Conservation (phyloP, 2,113 vertebrate genomes). For the Bos taurus region ARS-UCD2.0 NC_037328.1:151324001-151324500, state of each 20-base stretch:
- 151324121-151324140: rapidly evolving
- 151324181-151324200: rapidly evolving
- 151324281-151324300: rapidly evolving
- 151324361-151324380: neutral
- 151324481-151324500: neutral
- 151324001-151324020: rapidly evolving
- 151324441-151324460: neutral
- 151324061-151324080: neutral
- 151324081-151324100: rapidly evolving
- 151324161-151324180: neutral
- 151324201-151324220: neutral
- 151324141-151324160: rapidly evolving
- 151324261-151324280: rapidly evolving
- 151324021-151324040: neutral
- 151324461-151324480: neutral
- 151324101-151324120: rapidly evolving
- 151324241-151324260: neutral
- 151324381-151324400: rapidly evolving
- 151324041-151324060: neutral
- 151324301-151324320: neutral
- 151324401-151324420: rapidly evolving
- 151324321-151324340: no score
- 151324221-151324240: rapidly evolving
- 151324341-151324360: neutral
- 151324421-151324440: neutral